Percentiles rank a stretch among this genome's conserved stretches.
phyloP scores from a whole-genome alignment of 2,888 invertebrate genomes.

The Euproctis similis region DNA sequence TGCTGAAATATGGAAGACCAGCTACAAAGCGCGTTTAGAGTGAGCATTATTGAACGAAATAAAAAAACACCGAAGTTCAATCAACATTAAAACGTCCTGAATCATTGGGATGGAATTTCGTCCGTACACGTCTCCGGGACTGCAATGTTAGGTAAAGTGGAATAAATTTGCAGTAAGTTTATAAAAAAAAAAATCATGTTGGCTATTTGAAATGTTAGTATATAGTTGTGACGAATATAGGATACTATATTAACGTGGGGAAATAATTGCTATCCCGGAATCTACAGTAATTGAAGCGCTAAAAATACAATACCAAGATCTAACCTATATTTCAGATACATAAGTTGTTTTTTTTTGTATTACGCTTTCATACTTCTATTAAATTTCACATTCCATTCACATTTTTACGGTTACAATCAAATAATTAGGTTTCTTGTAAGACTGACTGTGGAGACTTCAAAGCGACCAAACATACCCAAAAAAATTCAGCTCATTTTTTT shows the following conservation, averaged over 20 bases:
- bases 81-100: slow-evolving; percentile 32
- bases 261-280: slow-evolving; percentile 48
- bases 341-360: slow-evolving; percentile 41
- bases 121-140: slow-evolving; percentile 66
- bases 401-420: slow-evolving; percentile 49
- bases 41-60: slow-evolving; percentile 75
- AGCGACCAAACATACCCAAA: slow-evolving; percentile 53
- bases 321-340: slow-evolving; percentile 34
- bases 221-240: slow-evolving; percentile 54
- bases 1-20: slow-evolving; percentile 97
- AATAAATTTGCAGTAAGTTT: slow-evolving; percentile 54
- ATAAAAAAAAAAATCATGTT: slow-evolving; percentile 54
- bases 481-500: slow-evolving; percentile 49
- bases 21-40: slow-evolving; percentile 92
- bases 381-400: slow-evolving; percentile 61
- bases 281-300: slow-evolving; percentile 27
- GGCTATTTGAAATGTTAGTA: slow-evolving; percentile 48
- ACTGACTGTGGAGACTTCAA: slow-evolving; percentile 65
- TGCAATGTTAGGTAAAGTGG: slow-evolving; percentile 62
- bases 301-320: slow-evolving; percentile 26
- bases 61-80: slow-evolving; percentile 41
- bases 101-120: slow-evolving; percentile 48
- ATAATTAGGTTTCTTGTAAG: slow-evolving; percentile 66
- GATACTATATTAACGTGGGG: slow-evolving; percentile 30
- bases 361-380: slow-evolving; percentile 32